Evolutionary conservation across 2,113 vertebrate genomes (phyloP).

Genomic region (Leptocoma aspasia): DNA sequence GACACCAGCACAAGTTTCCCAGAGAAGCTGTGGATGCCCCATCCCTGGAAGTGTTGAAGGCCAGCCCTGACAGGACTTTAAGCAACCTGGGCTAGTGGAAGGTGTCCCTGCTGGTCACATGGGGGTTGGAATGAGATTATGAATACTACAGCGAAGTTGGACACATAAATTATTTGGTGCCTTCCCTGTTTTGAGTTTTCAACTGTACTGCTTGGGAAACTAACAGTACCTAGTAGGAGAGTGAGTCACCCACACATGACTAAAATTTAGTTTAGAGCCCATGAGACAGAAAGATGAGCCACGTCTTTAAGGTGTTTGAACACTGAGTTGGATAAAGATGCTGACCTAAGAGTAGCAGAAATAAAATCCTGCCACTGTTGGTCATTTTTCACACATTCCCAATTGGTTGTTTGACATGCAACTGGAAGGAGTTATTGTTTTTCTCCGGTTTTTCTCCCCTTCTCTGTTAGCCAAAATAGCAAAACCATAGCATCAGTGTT

Average conservation of each 20-base stretch:
- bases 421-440: constrained; percentile 30
- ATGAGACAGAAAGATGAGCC: neutral
- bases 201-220: neutral
- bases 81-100: neutral
- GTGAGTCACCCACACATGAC: neutral
- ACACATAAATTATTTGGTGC: neutral
- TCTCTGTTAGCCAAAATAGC: constrained; percentile 61
- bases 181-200: neutral
- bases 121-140: rapidly evolving
- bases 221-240: neutral
- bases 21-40: neutral
- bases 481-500: constrained; percentile 65
- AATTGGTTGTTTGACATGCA: constrained; percentile 22
- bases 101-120: rapidly evolving
- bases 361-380: neutral
- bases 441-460: neutral
- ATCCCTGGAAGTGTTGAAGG: neutral
- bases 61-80: rapidly evolving
- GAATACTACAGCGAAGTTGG: neutral
- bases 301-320: neutral
- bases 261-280: neutral
- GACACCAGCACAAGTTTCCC: neutral
- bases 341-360: neutral
- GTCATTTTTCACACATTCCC: constrained; percentile 49
- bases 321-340: neutral